phyloP scores from a whole-genome alignment of 2,113 vertebrate genomes.

The Cynopterus brachyotis region DNA sequence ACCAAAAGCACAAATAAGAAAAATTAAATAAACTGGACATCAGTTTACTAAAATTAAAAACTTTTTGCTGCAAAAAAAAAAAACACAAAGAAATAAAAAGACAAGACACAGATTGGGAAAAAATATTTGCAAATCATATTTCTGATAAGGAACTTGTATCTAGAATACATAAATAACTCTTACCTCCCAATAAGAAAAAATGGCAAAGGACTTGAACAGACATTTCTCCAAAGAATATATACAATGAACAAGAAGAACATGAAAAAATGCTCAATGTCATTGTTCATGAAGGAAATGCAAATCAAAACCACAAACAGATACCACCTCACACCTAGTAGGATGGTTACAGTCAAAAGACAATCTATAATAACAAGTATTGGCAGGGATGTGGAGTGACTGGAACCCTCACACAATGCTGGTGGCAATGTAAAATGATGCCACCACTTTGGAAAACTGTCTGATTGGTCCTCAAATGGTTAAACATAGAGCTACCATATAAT shows the following conservation, averaged over 20 bases:
- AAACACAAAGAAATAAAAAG: conserved; percentile 17
- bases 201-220: neutral
- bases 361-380: neutral
- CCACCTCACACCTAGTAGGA: neutral
- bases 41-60: neutral
- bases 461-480: neutral
- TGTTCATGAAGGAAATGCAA: neutral
- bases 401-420: neutral
- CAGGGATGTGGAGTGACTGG: neutral
- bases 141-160: neutral
- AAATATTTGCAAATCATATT: conserved; percentile 1
- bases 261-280: neutral
- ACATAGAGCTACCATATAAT: neutral
- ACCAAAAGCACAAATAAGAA: neutral
- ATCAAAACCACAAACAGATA: neutral
- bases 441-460: neutral
- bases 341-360: neutral
- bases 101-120: neutral
- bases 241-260: neutral
- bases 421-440: neutral
- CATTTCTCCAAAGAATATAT: neutral
- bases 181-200: neutral
- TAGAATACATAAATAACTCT: neutral
- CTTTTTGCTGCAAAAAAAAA: neutral
- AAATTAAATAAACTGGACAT: neutral